phyloP scores from a whole-genome alignment of 2,113 vertebrate species.

The Vulpes vulpes region DNA sequence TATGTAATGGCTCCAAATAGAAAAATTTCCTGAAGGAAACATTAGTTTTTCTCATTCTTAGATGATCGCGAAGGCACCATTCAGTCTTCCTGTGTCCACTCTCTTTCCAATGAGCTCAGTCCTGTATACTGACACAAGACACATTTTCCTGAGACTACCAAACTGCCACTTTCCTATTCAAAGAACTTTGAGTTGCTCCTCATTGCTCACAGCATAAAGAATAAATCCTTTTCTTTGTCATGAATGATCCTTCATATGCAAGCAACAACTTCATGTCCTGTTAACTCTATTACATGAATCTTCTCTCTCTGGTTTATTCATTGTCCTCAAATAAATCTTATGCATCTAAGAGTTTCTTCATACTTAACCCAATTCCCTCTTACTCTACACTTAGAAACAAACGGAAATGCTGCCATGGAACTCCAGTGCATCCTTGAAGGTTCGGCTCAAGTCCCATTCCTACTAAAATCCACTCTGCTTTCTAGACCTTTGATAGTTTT shows the following conservation, averaged over 20 bases:
- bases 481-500: neutral
- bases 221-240: neutral
- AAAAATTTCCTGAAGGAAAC: neutral
- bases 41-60: neutral
- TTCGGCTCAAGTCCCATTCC: neutral
- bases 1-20: slow-evolving; percentile 36
- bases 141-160: slow-evolving; percentile 5
- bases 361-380: neutral
- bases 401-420: neutral
- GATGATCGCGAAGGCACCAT: neutral
- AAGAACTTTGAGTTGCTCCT: neutral
- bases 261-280: neutral
- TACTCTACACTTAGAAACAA: neutral
- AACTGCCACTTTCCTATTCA: neutral
- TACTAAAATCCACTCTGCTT: neutral
- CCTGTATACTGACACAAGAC: neutral
- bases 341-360: neutral
- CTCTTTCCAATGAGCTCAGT: neutral
- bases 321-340: neutral
- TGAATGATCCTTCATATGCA: neutral
- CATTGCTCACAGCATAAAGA: neutral
- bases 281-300: neutral
- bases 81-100: neutral
- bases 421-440: neutral
- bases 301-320: neutral